Conservation (phyloP, 1,140 invertebrate genomes). For the Druon quercuslanigerum region DNA sequence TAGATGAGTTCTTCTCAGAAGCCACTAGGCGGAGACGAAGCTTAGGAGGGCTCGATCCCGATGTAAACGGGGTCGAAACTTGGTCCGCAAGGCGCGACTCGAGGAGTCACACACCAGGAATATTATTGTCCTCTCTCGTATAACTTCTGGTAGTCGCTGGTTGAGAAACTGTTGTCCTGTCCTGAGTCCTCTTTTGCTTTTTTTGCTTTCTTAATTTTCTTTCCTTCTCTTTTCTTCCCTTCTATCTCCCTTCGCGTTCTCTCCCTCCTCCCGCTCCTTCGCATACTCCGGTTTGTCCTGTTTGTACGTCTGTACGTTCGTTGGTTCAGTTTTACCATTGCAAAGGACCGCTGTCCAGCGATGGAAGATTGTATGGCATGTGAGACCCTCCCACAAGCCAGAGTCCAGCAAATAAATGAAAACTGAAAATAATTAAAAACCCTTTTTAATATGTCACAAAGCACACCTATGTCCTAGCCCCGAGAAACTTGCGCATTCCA, state of each 20-base stretch:
- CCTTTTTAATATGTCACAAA: conserved; percentile 45
- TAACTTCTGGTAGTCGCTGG: conserved; percentile 53
- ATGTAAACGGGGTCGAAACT: conserved; percentile 67
- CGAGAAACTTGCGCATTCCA: neutral
- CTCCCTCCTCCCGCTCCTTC: conserved; percentile 40
- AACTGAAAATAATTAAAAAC: conserved; percentile 54
- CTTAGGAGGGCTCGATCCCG: conserved; percentile 43
- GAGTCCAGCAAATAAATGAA: conserved; percentile 45
- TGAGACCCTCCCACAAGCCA: conserved; percentile 30
- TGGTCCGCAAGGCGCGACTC: conserved; percentile 49
- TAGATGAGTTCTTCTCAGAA: conserved; percentile 67
- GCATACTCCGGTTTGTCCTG: conserved; percentile 53
- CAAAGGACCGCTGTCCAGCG: conserved; percentile 38
- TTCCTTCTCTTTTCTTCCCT: conserved; percentile 10
- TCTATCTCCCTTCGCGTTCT: conserved; percentile 30
- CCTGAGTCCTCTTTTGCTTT: conserved; percentile 42
- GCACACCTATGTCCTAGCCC: no score
- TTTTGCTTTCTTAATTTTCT: conserved; percentile 26
- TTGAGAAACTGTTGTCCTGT: conserved; percentile 63
- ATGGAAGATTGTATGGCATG: conserved; percentile 37
- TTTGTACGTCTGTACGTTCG: conserved; percentile 62
- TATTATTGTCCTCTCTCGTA: conserved; percentile 62
- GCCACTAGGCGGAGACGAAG: conserved; percentile 38
- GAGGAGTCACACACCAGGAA: conserved; percentile 43
- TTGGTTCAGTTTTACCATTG: conserved; percentile 46